Evolutionary conservation across 2,113 vertebrate species (phyloP).

Genomic region (Forbesichthys agassizii): DNA sequence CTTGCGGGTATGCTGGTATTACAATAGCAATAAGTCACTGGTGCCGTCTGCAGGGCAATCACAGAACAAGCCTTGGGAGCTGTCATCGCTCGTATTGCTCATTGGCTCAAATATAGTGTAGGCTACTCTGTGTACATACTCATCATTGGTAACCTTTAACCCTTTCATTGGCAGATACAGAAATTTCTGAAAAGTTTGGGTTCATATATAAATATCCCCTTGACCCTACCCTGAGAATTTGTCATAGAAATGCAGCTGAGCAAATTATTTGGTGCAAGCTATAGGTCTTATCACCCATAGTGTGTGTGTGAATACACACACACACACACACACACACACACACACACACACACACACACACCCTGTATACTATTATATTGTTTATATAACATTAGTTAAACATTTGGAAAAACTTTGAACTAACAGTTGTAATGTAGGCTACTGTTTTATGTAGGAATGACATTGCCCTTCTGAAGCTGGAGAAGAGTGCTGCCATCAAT

Average conservation of each 20-base stretch:
- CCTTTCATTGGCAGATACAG: neutral
- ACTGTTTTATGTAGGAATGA: constrained; percentile 57
- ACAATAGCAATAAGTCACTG: neutral
- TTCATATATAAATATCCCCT: neutral
- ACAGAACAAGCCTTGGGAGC: neutral
- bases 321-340: too few relatives aligned
- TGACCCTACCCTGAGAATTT: constrained; percentile 5
- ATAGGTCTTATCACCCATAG: too few relatives aligned
- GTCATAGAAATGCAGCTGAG: constrained; percentile 18
- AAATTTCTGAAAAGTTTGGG: neutral
- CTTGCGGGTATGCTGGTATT: constrained; percentile 57
- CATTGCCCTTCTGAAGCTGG: constrained; percentile 66
- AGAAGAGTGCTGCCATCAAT: constrained; percentile 51
- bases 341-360: too few relatives aligned
- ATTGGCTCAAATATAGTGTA: too few relatives aligned
- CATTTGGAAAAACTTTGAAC: too few relatives aligned
- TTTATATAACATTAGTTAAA: too few relatives aligned
- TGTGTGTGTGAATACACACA: too few relatives aligned
- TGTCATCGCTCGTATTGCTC: neutral
- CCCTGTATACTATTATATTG: too few relatives aligned
- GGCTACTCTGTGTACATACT: neutral
- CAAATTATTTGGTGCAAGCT: constrained; percentile 1
- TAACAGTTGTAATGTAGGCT: neutral
- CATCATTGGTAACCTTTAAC: neutral
- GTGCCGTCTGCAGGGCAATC: neutral